Conservation (phyloP, 1,140 invertebrate species). For the Neodiprion pinetum region DNA sequence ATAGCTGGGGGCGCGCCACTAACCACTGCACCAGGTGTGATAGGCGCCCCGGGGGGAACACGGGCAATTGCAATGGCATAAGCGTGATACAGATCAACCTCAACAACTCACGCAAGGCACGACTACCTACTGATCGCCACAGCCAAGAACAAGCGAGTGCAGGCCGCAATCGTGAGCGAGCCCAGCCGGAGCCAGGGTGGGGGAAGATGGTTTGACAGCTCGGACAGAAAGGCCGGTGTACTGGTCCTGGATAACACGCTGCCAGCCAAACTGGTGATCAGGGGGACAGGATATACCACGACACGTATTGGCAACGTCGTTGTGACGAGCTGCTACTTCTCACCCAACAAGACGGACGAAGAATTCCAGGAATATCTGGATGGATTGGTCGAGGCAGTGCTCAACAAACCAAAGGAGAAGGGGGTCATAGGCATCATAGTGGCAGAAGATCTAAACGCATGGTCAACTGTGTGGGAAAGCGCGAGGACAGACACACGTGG, state of each 20-base stretch:
- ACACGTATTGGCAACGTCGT: neutral
- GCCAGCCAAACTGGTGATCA: constrained; percentile 3
- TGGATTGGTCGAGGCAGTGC: neutral
- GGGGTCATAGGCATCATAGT: constrained; percentile 10
- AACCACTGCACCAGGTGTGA: no score
- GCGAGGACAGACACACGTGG: constrained; percentile 10
- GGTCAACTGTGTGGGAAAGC: constrained; percentile 15
- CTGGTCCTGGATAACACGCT: neutral
- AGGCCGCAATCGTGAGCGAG: neutral
- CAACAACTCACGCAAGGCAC: neutral
- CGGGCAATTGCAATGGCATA: neutral
- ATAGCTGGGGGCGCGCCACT: no score
- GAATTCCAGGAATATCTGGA: constrained; percentile 20
- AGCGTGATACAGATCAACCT: neutral
- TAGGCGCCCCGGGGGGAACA: no score
- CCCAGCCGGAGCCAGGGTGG: neutral
- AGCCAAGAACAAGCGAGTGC: neutral
- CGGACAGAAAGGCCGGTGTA: neutral
- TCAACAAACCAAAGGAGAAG: constrained; percentile 1
- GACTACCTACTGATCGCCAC: neutral
- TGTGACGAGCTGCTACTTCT: constrained; percentile 25
- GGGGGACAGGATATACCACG: neutral
- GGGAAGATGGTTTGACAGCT: neutral
- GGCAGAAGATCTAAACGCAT: constrained; percentile 29
- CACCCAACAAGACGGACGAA: constrained; percentile 13